A percentile compares a stretch with the other conserved stretches of the same genome.
These are phyloP conservation scores for Diogma glabrata DNA, from an alignment of 2,888 invertebrate species.

Conservation along the genomic window DNA sequence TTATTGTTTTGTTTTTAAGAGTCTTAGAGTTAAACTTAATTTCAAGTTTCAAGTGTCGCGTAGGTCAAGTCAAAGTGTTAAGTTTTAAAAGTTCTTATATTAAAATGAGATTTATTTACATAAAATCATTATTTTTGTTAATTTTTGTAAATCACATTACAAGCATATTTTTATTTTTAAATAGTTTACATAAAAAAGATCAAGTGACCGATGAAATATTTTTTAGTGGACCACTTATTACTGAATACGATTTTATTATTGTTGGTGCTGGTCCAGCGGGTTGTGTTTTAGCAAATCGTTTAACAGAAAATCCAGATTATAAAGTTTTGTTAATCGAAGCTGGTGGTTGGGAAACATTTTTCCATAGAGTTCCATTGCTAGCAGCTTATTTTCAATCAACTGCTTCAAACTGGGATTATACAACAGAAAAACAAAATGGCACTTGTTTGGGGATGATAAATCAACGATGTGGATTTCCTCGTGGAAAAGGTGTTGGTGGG, in stretches of 20 bases:
- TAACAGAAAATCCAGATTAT: slow-evolving; percentile 57
- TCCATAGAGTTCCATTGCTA: slow-evolving; percentile 66
- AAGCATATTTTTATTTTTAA: no score
- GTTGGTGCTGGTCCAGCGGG: slow-evolving; percentile 76
- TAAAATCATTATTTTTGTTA: no score
- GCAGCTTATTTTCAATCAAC: slow-evolving; percentile 58
- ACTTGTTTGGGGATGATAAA: slow-evolving; percentile 66
- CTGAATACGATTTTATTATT: slow-evolving; percentile 64
- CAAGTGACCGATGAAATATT: no score
- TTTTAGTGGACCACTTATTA: no score
- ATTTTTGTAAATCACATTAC: no score
- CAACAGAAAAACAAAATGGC: slow-evolving; percentile 59
- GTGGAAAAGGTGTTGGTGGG: slow-evolving; percentile 75
- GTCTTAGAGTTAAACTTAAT: no score
- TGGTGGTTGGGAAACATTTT: slow-evolving; percentile 53
- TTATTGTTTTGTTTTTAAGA: no score
- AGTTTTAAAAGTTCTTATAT: no score
- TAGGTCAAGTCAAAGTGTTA: no score
- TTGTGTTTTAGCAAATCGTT: slow-evolving; percentile 59
- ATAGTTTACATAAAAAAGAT: no score
- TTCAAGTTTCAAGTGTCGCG: no score
- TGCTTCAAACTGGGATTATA: slow-evolving; percentile 68
- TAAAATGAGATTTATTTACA: no score
- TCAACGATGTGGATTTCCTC: slow-evolving; percentile 63
- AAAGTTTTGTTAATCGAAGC: slow-evolving; percentile 59